Conservation (phyloP, 2,888 invertebrate species). For the Metacarcinus magister region DNA sequence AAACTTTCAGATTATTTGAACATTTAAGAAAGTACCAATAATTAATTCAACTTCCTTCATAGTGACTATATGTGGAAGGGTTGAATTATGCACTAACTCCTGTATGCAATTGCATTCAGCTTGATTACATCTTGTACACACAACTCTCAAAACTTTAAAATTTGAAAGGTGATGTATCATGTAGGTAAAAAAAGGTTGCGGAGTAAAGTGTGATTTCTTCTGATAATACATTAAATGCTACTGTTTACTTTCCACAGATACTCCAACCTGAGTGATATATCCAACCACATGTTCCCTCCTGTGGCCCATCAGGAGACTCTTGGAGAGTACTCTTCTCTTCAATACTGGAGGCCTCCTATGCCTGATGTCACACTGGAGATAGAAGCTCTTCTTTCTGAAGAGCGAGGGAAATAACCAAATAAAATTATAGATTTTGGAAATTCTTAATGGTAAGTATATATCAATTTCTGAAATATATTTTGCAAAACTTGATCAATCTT, state of each 20-base stretch:
- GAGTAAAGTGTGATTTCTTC: not conserved
- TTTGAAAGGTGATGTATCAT: not conserved
- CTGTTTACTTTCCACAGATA: conserved; percentile 89
- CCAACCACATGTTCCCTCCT: conserved; percentile 96
- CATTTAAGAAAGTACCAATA: not conserved
- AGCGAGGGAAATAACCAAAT: conserved; percentile 69
- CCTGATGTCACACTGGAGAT: conserved; percentile 85
- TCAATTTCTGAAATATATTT: too few relatives aligned
- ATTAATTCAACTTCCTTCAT: not conserved
- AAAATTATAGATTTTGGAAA: not conserved
- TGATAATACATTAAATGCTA: not conserved
- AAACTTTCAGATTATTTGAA: too few relatives aligned
- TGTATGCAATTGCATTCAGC: not conserved
- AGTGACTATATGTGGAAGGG: not conserved
- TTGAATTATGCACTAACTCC: not conserved
- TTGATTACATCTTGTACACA: not conserved
- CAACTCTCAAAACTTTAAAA: not conserved
- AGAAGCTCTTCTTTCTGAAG: conserved; percentile 68
- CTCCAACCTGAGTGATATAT: conserved; percentile 95
- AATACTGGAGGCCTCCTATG: conserved; percentile 97
- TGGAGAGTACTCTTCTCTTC: conserved; percentile 91
- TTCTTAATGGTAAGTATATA: conserved; percentile 34
- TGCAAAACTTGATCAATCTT: too few relatives aligned
- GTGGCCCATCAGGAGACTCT: conserved; percentile 87
- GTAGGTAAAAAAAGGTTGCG: not conserved